Base-by-base conservation (phyloP, 2,888 invertebrate species). In the Geotrupes spiniger region DNA sequence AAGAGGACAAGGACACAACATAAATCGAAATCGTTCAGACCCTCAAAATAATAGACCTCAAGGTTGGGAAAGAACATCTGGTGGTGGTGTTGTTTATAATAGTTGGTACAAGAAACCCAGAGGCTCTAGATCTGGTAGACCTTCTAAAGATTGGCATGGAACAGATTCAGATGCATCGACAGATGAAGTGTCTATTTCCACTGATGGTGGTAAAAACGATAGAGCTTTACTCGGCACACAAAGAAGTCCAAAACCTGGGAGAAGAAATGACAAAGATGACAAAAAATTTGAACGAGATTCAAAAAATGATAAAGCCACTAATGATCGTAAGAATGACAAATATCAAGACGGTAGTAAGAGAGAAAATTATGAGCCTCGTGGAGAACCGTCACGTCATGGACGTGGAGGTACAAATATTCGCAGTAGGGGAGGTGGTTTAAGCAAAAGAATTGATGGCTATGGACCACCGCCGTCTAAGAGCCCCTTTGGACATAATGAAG, bases 311-410 rank as follows among this genome's bases (percentile, higher is more conserved):
- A 62, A 61, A 46, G 52, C 46, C 14, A 45, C 48, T n/a, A 41
- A 45, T 16, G 66, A 66, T 15, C 58, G 62, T 31, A 63, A 60
- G 47, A 63, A 58, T 40, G 57, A 57, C 10, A 72, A 74, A 2
- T 73, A 74, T 50, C 62, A 51, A 4, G 64, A 66, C 53, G 63
- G 68, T 16, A 50, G 44, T 65, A 76, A 75, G 54, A 75, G 82
- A 47, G 87, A 88, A 63, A 87, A 86, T 38, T 92, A 92, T 72
- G 85, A 89, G 1, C 92, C 92, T 0, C 81, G 91, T 14, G 93
- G 93, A 1, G 92, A 92, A 70, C 93, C 93, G 0, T 92, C 92
- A 1, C 78, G 92, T 41, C 83, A 92, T 48, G 93, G 93, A 3
- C 79, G 93, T 51, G 90, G 87, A 10, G 80, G 79, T 1, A 59